phyloP scores from a whole-genome alignment of 2,888 invertebrate species.

The Caenorhabditis virilis region DNA sequence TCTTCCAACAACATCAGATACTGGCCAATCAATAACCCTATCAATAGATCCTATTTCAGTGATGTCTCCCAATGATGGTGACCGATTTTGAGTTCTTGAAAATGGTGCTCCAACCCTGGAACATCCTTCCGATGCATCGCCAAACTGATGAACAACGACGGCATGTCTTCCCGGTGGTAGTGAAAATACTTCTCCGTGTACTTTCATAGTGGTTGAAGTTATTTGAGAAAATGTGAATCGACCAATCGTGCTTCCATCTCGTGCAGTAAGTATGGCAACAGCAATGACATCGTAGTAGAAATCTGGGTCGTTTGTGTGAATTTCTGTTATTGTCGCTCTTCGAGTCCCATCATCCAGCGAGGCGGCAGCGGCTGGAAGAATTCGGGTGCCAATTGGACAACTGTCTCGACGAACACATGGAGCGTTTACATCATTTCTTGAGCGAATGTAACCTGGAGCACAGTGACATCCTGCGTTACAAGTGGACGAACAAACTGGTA shows the following conservation, averaged over 20 bases:
- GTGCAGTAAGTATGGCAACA: constrained; percentile 27
- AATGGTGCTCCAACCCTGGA: constrained; percentile 43
- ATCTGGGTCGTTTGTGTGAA: constrained; percentile 26
- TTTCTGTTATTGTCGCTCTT: constrained; percentile 38
- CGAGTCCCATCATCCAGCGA: constrained; percentile 32
- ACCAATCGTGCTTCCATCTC: constrained; percentile 32
- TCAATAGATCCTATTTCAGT: constrained; percentile 35
- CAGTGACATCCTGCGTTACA: constrained; percentile 54
- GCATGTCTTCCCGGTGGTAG: constrained; percentile 46
- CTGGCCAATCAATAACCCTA: constrained; percentile 47
- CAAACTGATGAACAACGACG: constrained; percentile 50
- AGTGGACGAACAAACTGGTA: constrained; percentile 51
- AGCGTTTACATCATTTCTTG: constrained; percentile 50
- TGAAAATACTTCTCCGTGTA: constrained; percentile 37
- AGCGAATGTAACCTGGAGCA: constrained; percentile 46
- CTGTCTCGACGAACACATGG: constrained; percentile 49
- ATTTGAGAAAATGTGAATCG: constrained; percentile 41
- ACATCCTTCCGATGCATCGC: constrained; percentile 47
- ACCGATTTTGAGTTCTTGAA: constrained; percentile 8
- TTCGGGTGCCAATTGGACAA: constrained; percentile 25
- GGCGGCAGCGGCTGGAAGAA: constrained; percentile 16
- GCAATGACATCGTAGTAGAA: constrained; percentile 33
- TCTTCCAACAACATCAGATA: constrained; percentile 48
- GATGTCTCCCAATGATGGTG: constrained; percentile 38
- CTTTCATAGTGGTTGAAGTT: constrained; percentile 36